Evolutionary conservation across 2,888 invertebrate species (phyloP), one percentile per base, ranked within the genome.

Genomic region (Drosophila lacicola): DNA sequence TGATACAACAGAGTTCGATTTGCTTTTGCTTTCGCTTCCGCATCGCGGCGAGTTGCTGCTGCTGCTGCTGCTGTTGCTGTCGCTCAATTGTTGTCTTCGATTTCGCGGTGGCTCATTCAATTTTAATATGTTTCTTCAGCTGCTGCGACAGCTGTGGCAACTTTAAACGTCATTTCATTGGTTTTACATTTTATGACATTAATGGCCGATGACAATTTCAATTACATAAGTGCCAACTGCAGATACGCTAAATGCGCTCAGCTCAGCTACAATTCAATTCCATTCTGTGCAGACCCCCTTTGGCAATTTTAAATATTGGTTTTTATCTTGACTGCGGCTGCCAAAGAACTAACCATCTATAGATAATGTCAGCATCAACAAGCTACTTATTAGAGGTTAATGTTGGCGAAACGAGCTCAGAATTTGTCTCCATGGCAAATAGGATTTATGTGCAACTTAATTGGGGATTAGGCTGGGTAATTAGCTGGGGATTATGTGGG

Each of bases 81-180:
- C 70, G 42, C 46, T 75, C 75, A 75, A 71, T 64, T 71, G 74
- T 63, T 75, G 71, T 75, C 74, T 75, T 75, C 53, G 58, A 70
- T 70, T 70, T 74, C 75, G 57, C 55, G 34, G 45, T 53, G 60
- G 9, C 70, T 60, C 58, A 70, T 75, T 70, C 75, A 75, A 61
- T 71, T 63, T 71, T 60, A 75, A 75, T 69, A 64, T 60, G 45
- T 49, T 39, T 49, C 49, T n/a, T 46, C 62, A 44, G 41, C 64
- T 17, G 47, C 44, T 33, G 45, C 58, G 37, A 34, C 63, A 41
- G 53, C 50, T 50, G 67, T 54, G 55, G 68, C 73, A 63, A 47
- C 60, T 60, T 72, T 44, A 44, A 58, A 60, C 56, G 63, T 70
- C 70, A 61, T 54, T 63, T 67, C 57, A 67, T 70, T 70, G 63